Percentiles rank a stretch among this genome's conserved stretches.
Conservation (phyloP, 2,113 vertebrate species). For the Nothocercus nigrocapillus region DNA sequence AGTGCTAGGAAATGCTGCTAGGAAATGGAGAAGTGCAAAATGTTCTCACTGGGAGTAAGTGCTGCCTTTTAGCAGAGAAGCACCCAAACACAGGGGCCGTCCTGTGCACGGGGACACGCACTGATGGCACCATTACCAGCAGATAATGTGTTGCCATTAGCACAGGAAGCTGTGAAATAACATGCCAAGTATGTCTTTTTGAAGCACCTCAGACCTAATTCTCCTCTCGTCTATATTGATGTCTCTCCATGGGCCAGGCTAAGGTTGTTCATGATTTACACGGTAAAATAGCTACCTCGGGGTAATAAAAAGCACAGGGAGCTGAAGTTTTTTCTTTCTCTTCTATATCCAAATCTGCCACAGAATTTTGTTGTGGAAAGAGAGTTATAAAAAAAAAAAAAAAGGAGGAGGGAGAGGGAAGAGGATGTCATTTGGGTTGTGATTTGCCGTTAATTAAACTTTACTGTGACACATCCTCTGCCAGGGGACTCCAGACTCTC, state of each 20-base stretch:
- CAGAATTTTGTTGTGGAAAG: constrained; percentile 51
- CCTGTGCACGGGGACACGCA: accelerated
- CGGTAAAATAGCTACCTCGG: not conserved
- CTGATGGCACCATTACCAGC: not conserved
- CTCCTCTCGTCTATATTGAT: not conserved
- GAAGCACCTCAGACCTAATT: not conserved
- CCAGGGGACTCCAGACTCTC: constrained; percentile 63
- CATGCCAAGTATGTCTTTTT: not conserved
- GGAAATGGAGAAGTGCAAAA: not conserved
- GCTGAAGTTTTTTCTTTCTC: constrained; percentile 24
- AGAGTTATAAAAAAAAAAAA: constrained; percentile 50
- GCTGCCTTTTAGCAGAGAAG: not conserved
- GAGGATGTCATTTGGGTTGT: constrained; percentile 56
- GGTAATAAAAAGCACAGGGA: not conserved
- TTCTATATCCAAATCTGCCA: constrained; percentile 26
- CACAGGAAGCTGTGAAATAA: not conserved
- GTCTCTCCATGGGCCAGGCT: not conserved
- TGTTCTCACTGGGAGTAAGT: not conserved
- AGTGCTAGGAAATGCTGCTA: not conserved
- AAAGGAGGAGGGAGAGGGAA: not conserved
- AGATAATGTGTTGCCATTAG: not conserved
- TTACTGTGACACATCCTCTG: constrained; percentile 59
- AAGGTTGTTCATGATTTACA: not conserved
- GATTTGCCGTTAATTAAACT: constrained; percentile 69
- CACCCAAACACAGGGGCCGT: not conserved